Evolutionary conservation across 2,797 vertebrate genomes (phyloP), one percentile per base, ranked within the genome.

Genomic region (Molossus molossus): DNA sequence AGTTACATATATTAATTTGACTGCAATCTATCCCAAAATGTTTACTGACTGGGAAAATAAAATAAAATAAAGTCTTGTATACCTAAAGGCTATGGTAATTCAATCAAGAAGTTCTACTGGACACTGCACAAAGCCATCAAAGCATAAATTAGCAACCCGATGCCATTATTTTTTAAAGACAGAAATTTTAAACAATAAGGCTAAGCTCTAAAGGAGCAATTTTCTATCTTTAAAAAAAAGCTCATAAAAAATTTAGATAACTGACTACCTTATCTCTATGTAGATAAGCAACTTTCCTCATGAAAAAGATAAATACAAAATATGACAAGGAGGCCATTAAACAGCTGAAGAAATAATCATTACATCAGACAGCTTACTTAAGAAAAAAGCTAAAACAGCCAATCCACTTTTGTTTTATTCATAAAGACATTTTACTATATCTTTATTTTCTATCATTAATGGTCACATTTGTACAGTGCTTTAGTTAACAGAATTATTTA

Each of bases 361-460:
- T 77, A 87, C 79, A 80, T 45, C 85, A 83, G 65, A 77, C 14
- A 90, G 9, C 23, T 12, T 57, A 40, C 55, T 70, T 73, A 70
- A 18, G 8, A 83, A 85, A 90, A 91, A 69, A n/a, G 18, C 17
- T 75, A 33, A 60, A 95, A 37, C 0, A 87, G 21, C 12, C 82
- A 94, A 50, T 33, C 88, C 17, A 77, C 21, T 95, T 90, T 62
- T 58, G 17, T 64, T 92, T 79, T 64, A 77, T 62, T 25, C 23
- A 76, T 27, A 15, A 64, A 48, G 8, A 58, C 50, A 17, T 92
- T 96, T 90, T 37, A 40, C 29, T 29, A n/a, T 48, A 6, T 76
- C 57, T 76, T 96, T 87, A 58, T 75, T 86, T 92, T 80, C 48
- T 48, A 76, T 45, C 73, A 73, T 79, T 72, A 75, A 75, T 37